Base-by-base conservation (phyloP, 2,113 vertebrate genomes). In the Columba janthina region DNA sequence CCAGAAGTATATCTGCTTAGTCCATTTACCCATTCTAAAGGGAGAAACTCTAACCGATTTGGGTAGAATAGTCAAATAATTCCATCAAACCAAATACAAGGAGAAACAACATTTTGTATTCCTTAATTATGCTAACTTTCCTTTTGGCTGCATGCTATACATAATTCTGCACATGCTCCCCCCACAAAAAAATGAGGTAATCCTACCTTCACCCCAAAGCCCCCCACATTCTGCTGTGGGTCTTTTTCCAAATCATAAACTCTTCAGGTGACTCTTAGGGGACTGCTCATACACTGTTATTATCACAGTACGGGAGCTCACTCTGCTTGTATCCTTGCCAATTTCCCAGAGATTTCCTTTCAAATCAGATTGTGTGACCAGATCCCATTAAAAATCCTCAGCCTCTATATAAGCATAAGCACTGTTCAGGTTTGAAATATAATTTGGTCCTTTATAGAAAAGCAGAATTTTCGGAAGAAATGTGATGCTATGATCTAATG, bases 401-500 rank as follows among this genome's bases (percentile, higher is more conserved):
- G 24, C 32, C 50, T 89, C 48, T 82, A 2, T 76, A 24, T 88
- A 58, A 56, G 25, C 44, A 4, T 69, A 66, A 74, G 4, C 15
- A 65, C 42, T 61, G 34, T 44, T 89, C 46, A 38, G 29, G 15
- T 66, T 72, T 50, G 57, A 94, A 89, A 44, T 69, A 29, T 13
- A 18, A 36, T 88, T 86, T 67, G 17, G 29, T 76, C n/a, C 34
- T 65, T 69, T 58, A 31, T 12, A 80, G 25, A 74, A 89, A 80
- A n/a, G 50, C n/a, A 51, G 74, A 83, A 85, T 90, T 92, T 97
- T 96, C 31, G 22, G 36, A 89, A 64, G n/a, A 57, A 75, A 76
- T 79, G 13, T 92, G 82, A 38, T 36, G 62, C 65, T 93, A 48
- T 93, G 38, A 54, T 97, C 74, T 92, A 94, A 86, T 80, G 77